Evolutionary conservation across 2,113 vertebrate species (phyloP).

Genomic region (Stegostoma tigrinum): DNA sequence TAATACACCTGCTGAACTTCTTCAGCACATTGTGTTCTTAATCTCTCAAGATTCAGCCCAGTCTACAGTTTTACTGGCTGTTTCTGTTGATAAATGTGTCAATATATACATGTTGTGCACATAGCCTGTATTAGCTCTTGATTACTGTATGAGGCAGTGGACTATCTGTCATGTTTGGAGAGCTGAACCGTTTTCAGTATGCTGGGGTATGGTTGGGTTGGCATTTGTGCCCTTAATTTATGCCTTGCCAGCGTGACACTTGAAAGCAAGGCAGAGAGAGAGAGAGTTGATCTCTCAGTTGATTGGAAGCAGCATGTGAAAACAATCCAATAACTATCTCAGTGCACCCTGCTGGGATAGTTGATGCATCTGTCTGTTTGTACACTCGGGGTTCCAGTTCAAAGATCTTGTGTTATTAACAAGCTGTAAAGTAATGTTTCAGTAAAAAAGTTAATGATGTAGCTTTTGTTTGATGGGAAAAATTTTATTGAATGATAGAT

Average conservation of each 20-base stretch:
- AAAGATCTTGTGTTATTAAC: not conserved
- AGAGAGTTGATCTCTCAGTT: not conserved
- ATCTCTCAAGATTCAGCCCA: not conserved
- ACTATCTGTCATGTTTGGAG: not conserved
- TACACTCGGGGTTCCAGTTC: not conserved
- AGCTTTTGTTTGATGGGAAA: not conserved
- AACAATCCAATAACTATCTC: slow-evolving; percentile 10
- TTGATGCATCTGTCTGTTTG: not conserved
- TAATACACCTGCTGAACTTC: too few relatives aligned
- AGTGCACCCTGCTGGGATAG: not conserved
- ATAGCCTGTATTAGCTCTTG: too few relatives aligned
- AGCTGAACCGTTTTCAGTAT: not conserved
- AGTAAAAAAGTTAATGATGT: not conserved
- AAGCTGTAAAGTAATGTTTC: not conserved
- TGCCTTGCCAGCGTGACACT: not conserved
- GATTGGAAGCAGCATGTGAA: slow-evolving; percentile 13
- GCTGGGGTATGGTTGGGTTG: not conserved
- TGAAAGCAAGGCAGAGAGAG: not conserved
- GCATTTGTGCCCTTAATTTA: not conserved
- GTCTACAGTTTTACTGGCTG: not conserved
- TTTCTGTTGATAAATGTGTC: not conserved
- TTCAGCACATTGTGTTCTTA: too few relatives aligned
- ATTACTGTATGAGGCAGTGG: too few relatives aligned
- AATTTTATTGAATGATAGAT: not conserved
- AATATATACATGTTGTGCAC: too few relatives aligned